Evolutionary conservation across 2,113 vertebrate species (phyloP).

Genomic region (Hipposideros armiger): DNA sequence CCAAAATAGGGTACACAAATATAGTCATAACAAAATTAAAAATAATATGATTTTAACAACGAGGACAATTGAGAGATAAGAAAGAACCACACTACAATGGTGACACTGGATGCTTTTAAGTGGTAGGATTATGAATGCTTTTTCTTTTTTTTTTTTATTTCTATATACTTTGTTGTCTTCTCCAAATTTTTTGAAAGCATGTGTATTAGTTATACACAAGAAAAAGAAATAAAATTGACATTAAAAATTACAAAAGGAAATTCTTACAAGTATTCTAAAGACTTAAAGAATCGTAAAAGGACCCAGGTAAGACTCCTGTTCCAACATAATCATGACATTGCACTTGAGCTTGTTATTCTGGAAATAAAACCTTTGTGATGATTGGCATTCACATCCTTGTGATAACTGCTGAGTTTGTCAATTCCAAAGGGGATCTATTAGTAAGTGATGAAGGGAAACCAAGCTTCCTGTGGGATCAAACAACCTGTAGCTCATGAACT

Average conservation of each 20-base stretch:
- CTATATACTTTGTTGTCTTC: neutral
- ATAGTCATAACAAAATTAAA: constrained; percentile 1
- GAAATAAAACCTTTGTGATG: neutral
- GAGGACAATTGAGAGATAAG: neutral
- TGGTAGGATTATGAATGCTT: neutral
- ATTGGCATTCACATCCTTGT: neutral
- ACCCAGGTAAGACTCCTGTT: neutral
- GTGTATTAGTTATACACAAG: neutral
- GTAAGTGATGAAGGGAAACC: neutral
- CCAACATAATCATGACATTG: neutral
- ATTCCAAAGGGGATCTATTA: neutral
- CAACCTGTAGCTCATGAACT: neutral
- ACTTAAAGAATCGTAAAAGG: neutral
- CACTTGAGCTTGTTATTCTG: neutral
- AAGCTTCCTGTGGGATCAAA: neutral
- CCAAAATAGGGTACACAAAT: neutral
- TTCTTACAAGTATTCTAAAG: neutral
- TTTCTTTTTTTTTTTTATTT: neutral
- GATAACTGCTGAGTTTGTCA: neutral
- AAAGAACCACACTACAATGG: neutral
- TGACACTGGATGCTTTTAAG: neutral
- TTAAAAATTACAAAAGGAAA: constrained; percentile 32
- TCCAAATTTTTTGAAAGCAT: neutral
- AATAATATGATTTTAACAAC: neutral
- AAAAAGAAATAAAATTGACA: neutral